Percentiles rank a stretch among this genome's conserved stretches.
These are phyloP conservation scores for Syndactyla subalaris DNA, from an alignment of 2,797 vertebrate genomes.

Conservation along the genomic window DNA sequence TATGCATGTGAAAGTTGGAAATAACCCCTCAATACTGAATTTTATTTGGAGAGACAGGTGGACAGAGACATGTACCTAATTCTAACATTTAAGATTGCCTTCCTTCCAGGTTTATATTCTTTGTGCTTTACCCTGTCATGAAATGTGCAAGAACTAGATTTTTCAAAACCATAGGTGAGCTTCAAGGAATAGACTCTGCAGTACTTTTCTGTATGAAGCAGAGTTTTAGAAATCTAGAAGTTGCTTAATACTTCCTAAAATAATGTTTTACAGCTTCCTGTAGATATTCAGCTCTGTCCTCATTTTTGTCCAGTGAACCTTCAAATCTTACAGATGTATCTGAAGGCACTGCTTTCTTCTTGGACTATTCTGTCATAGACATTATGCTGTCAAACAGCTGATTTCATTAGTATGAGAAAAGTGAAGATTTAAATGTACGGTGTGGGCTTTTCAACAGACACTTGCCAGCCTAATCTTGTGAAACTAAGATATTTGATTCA, in stretches of 20 bases:
- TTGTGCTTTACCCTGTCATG: neutral
- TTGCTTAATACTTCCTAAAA: neutral
- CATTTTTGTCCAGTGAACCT: constrained; percentile 21
- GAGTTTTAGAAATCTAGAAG: neutral
- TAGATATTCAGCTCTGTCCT: neutral
- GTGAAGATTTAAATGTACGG: neutral
- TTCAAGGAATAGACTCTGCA: neutral
- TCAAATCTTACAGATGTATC: neutral
- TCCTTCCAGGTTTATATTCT: neutral
- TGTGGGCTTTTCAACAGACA: neutral
- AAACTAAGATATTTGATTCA: constrained; percentile 21
- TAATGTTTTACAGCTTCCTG: neutral
- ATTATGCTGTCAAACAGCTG: neutral
- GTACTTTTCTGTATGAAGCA: neutral
- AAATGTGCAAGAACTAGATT: neutral
- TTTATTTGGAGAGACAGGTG: neutral
- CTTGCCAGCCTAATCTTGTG: constrained; percentile 2
- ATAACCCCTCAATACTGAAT: neutral
- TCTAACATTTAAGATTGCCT: neutral
- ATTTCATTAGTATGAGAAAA: constrained; percentile 1
- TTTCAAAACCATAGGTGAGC: neutral
- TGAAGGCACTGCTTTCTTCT: neutral
- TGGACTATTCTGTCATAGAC: neutral
- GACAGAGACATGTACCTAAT: neutral
- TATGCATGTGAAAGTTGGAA: neutral